These are phyloP conservation scores for Homarus americanus DNA, from an alignment of 1,140 invertebrate species.

Conservation along the genomic window DNA sequence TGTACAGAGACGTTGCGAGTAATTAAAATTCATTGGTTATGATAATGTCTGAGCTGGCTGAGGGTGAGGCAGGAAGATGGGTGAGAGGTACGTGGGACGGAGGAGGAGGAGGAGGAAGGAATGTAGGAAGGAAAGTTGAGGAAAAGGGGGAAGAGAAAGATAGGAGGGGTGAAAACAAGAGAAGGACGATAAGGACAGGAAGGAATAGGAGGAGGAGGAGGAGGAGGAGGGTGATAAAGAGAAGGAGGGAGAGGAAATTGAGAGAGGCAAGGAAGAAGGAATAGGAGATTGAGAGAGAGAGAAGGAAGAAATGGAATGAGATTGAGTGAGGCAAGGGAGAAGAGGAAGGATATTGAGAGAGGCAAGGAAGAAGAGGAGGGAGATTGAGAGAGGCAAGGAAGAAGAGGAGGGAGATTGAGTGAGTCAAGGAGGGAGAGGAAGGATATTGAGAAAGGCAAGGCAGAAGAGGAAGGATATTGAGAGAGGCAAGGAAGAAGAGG, in stretches of 20 bases:
- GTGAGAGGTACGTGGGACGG: not conserved
- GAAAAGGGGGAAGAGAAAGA: too few species aligned
- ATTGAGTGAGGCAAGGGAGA: not conserved
- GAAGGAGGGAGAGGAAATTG: not conserved
- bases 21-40: constrained; percentile 61
- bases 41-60: constrained; percentile 4
- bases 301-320: not conserved
- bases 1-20: constrained; percentile 32
- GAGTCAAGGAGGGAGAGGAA: not conserved
- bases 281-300: not conserved
- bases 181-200: not conserved
- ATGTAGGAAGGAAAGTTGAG: too few species aligned
- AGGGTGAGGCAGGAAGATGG: not conserved
- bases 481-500: not conserved
- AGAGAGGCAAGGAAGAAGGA: not conserved
- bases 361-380: not conserved
- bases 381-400: not conserved
- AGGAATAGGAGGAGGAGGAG: not conserved
- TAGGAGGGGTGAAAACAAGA: not conserved
- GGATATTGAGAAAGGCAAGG: not conserved
- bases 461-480: not conserved
- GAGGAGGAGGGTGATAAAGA: not conserved
- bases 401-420: not conserved
- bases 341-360: not conserved
- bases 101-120: not conserved